Base-by-base conservation (phyloP, 2,113 vertebrate genomes). In the Gadus chalcogrammus region DNA sequence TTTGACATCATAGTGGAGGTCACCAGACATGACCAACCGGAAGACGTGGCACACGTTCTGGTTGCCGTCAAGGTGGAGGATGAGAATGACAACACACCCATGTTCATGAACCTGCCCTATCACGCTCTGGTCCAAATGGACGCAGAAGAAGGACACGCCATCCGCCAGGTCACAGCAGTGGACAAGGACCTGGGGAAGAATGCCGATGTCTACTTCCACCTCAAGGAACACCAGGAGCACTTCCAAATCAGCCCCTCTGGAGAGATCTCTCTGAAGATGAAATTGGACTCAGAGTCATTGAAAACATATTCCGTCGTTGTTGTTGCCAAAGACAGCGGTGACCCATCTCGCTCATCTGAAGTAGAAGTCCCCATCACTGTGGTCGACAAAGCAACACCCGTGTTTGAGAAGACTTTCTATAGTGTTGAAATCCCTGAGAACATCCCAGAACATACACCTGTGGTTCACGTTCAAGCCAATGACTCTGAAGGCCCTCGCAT, bases 331-430 rank as follows among this genome's bases (percentile, higher is more conserved):
- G 97, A 99, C 73, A 92, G 92, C 48, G 97, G 97, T 42, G 88
- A 93, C 42, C 93, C 93, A 18, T 82, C 92, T 2, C 93, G 96
- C 68, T 96, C 95, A 1, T 85, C 96, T 8, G 94, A 94, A 85
- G 92, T 93, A 18, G 75, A 91, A 3, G 93, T 99, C 20, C 94
- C 94, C n/a, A 73, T 99, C 81, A 95, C 93, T 1, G 93, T 99
- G 24, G 93, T 97, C 87, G 95, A 94, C 88, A 96, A 95, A 92
- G 96, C 96, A 64, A 95, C 94, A 91, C 97, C 97, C 22, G 89
- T 98, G 79, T 99, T 99, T 16, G 97, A 99, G 76, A 98, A 95
- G 67, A 85, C 96, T 22, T 99, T 99, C 83, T 99, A 99, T 69
- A 97, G 93, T 65, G 93, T 95, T 55, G 96, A 97, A 85, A 93